Evolutionary conservation across 1,140 invertebrate species (phyloP).

Genomic region (Micrasema minimum): DNA sequence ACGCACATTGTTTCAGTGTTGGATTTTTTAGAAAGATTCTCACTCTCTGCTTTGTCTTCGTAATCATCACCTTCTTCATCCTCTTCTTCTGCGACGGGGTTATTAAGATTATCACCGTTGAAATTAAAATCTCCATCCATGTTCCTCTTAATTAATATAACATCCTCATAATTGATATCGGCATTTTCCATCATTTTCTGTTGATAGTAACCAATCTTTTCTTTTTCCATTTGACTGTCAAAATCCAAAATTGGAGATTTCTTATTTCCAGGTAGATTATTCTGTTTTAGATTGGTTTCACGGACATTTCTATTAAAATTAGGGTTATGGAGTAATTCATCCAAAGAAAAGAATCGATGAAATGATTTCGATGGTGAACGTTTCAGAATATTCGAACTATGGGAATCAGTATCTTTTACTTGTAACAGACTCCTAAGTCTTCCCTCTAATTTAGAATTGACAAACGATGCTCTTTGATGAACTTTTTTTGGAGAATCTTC

Average conservation of each 20-base stretch:
- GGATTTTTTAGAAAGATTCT: conserved; percentile 52
- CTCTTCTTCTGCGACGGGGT: conserved; percentile 60
- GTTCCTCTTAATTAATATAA: conserved; percentile 65
- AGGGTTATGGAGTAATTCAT: background rate
- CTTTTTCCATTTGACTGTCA: conserved; percentile 63
- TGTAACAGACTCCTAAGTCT: conserved; percentile 24
- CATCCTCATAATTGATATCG: conserved; percentile 63
- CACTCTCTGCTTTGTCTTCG: conserved; percentile 58
- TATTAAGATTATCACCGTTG: conserved; percentile 57
- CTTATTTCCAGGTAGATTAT: conserved; percentile 7
- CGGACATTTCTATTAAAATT: too few relatives aligned
- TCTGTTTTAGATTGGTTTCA: conserved; percentile 16
- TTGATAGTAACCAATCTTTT: conserved; percentile 65
- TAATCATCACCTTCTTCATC: conserved; percentile 65
- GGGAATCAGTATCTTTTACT: background rate
- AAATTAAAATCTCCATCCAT: conserved; percentile 67
- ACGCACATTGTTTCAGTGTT: conserved; percentile 69
- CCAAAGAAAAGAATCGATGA: conserved; percentile 12
- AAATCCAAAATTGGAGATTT: conserved; percentile 46
- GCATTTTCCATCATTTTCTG: conserved; percentile 63
- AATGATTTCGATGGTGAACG: conserved; percentile 10
- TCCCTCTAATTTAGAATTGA: conserved; percentile 21
- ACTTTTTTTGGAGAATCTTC: background rate
- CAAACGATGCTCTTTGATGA: background rate
- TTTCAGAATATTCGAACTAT: conserved; percentile 1